phyloP scores from a whole-genome alignment of 2,113 vertebrate species.

The Nannospalax galili region DNA sequence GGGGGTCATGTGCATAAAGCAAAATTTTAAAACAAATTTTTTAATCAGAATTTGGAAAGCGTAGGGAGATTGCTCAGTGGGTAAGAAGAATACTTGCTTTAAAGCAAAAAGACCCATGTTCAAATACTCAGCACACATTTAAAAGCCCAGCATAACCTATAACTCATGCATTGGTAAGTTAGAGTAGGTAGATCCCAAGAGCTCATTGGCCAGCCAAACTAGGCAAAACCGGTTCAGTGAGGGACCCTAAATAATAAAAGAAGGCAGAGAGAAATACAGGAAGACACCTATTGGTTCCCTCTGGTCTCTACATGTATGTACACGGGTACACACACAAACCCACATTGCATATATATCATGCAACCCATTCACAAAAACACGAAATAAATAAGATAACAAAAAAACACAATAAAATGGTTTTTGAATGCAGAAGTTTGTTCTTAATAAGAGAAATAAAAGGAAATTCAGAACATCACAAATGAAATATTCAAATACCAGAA shows the following conservation, averaged over 20 bases:
- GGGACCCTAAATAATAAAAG: not conserved
- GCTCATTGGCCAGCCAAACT: not conserved
- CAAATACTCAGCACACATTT: not conserved
- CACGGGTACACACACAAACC: not conserved
- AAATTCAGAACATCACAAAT: not conserved
- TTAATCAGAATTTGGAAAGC: too few relatives aligned
- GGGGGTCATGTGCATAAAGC: not conserved
- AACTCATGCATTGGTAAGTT: not conserved
- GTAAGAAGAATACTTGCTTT: too few relatives aligned
- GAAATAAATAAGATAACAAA: not conserved
- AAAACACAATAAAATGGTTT: not conserved
- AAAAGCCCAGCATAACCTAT: not conserved
- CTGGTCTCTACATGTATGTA: not conserved
- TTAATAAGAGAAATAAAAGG: not conserved
- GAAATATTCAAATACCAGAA: not conserved
- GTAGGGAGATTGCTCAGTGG: not conserved
- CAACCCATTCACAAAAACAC: not conserved
- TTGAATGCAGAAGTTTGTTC: not conserved
- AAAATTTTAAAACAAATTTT: conserved; percentile 27
- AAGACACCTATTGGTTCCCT: not conserved
- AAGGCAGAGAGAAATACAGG: too few relatives aligned
- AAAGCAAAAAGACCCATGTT: not conserved
- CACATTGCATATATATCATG: not conserved
- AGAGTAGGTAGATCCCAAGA: too few relatives aligned
- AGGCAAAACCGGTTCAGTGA: not conserved